Base-by-base conservation (phyloP, 2,888 invertebrate genomes). In the Trimorus sp. region DNA sequence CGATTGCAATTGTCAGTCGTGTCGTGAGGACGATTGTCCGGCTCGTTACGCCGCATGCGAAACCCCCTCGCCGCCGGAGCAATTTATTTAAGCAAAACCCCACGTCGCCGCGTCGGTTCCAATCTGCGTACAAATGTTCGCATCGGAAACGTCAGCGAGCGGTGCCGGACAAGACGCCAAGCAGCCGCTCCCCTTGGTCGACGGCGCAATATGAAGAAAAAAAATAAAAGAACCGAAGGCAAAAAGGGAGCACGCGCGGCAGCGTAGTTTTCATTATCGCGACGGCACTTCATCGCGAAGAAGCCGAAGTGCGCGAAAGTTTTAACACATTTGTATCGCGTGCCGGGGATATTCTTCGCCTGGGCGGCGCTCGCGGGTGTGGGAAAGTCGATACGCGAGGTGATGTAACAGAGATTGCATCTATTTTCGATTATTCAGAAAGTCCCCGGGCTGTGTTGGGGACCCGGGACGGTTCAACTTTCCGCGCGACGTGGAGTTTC, bases 361-460 rank as follows among this genome's bases (percentile, higher is more conserved):
- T 26, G 54, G 40, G 42, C 40, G 9, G 12, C 42, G 40, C 11
- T 60, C 6, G 36, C 11, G 68, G 58, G 77, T 69, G 62, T 75
- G 68, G 56, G 65, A 74, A 83, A 82, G 76, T 83, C 77, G 79
- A 82, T 83, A 74, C 79, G 75, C 78, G 71, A 80, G 79, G 79
- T 84, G 81, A 84, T 79, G 82, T 79, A 77, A 83, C 76, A 74
- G 84, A 85, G 85, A 86, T 86, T 85, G 84, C 86, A 84, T 85
- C 84, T 84, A 84, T 84, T 84, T 85, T 85, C 85, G 85, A 86
- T 86, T 85, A 84, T 86, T 84, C 84, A 79, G 85, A 83, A 68
- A 84, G 82, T 81, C 79, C 70, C 79, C 60, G 68, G 63, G 79
- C 77, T 77, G 75, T 62, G 69, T 69, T 65, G 70, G 60, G 68